Conservation (phyloP, 2,888 invertebrate species). For the Synergus itoensis region DNA sequence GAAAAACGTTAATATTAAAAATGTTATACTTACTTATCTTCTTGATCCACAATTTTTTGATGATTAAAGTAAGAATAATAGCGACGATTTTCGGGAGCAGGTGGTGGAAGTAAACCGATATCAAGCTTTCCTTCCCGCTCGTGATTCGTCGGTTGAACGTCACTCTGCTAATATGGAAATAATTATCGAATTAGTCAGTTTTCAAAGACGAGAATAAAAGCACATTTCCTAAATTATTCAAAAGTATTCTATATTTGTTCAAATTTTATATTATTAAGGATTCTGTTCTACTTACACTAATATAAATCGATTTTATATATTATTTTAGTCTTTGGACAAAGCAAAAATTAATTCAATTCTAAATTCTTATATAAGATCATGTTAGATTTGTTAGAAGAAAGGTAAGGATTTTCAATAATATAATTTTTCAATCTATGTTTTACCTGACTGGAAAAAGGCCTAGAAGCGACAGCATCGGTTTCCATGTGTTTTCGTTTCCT, state of each 20-base stretch:
- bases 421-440: background rate
- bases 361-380: no score
- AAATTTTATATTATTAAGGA: background rate
- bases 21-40: slow-evolving; percentile 79
- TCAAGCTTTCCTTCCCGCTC: slow-evolving; percentile 81
- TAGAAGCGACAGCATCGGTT: slow-evolving; percentile 61
- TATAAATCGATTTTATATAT: background rate
- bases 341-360: no score
- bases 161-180: slow-evolving; percentile 74
- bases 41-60: slow-evolving; percentile 83
- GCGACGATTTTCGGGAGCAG: slow-evolving; percentile 77
- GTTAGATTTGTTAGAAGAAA: background rate
- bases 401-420: background rate
- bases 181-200: slow-evolving; percentile 42
- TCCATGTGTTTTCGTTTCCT: slow-evolving; percentile 70
- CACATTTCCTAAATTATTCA: background rate
- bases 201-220: slow-evolving; percentile 16
- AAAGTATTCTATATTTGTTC: background rate
- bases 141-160: slow-evolving; percentile 83
- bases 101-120: slow-evolving; percentile 68
- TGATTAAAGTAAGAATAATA: slow-evolving; percentile 88
- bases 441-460: slow-evolving; percentile 72
- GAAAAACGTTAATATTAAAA: background rate
- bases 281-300: background rate
- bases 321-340: background rate